A percentile compares a stretch with the other conserved stretches of the same genome.
phyloP scores from a whole-genome alignment of 2,797 vertebrate species.

The Darevskia nairensis region DNA sequence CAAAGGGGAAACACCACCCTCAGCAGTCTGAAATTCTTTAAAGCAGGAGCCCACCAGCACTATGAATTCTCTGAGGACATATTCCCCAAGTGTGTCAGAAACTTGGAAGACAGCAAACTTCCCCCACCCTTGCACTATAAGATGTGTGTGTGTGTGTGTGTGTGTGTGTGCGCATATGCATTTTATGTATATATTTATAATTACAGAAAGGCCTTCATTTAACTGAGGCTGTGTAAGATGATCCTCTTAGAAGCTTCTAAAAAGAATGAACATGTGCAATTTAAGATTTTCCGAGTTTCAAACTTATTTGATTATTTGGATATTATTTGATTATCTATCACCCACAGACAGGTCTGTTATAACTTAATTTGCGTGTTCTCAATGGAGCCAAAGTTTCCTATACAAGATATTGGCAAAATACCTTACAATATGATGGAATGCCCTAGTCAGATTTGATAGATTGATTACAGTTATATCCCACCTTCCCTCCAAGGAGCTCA shows the following conservation, averaged over 20 bases:
- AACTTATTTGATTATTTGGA: neutral
- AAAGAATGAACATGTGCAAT: slow-evolving; percentile 57
- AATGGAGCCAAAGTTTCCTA: neutral
- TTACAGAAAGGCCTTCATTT: slow-evolving; percentile 71
- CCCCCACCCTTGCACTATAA: slow-evolving; percentile 54
- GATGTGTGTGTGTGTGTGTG: slow-evolving; percentile 70
- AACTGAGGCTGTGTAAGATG: slow-evolving; percentile 62
- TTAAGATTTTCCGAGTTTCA: slow-evolving; percentile 40
- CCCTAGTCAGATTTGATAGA: neutral
- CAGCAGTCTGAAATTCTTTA: slow-evolving; percentile 80
- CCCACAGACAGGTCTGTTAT: neutral
- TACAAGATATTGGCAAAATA: neutral
- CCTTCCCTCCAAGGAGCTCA: too few species aligned
- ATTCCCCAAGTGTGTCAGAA: slow-evolving; percentile 74
- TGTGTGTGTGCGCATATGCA: slow-evolving; percentile 69
- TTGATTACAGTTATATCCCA: too few species aligned
- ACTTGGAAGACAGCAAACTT: slow-evolving; percentile 69
- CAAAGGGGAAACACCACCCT: slow-evolving; percentile 80
- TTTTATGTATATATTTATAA: slow-evolving; percentile 66
- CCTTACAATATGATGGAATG: neutral
- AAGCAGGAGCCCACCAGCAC: slow-evolving; percentile 79
- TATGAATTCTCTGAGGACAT: slow-evolving; percentile 70
- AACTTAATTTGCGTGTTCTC: neutral
- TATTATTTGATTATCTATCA: neutral
- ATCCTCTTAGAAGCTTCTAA: slow-evolving; percentile 61